These are phyloP conservation scores for Chiloscyllium punctatum DNA, from an alignment of 2,797 vertebrate species.

Conservation along the genomic window DNA sequence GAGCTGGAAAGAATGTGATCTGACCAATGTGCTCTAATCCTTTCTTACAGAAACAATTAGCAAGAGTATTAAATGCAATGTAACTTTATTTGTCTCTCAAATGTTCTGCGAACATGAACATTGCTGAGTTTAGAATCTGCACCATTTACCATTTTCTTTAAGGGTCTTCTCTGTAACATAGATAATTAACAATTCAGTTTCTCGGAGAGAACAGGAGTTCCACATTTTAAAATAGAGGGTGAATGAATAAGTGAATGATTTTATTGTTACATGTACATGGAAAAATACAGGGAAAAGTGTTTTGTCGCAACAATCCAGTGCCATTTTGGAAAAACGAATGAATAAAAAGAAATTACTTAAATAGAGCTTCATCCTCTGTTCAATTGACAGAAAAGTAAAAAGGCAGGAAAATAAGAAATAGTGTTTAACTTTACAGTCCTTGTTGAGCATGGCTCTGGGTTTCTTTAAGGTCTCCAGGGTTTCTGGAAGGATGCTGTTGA, in stretches of 20 bases:
- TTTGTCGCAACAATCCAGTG: no score
- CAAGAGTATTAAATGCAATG: not conserved
- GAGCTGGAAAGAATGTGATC: not conserved
- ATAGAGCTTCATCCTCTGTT: no score
- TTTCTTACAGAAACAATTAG: not conserved
- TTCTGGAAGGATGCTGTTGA: no score
- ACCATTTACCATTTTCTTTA: not conserved
- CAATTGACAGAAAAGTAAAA: no score
- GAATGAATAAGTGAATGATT: not conserved
- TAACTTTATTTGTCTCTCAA: not conserved
- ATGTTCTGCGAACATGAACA: not conserved
- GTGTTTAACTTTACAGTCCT: no score
- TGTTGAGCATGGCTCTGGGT: no score
- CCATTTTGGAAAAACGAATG: no score
- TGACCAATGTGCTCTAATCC: not conserved
- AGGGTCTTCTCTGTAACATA: not conserved
- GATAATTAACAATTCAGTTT: not conserved
- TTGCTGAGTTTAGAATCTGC: not conserved
- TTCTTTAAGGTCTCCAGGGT: no score
- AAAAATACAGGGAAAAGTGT: no score
- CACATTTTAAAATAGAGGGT: not conserved
- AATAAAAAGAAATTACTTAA: no score
- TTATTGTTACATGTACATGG: no score
- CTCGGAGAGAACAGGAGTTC: not conserved
- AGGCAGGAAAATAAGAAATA: no score